Conservation (phyloP, 2,888 invertebrate genomes). For the Tineola bisselliella region DNA sequence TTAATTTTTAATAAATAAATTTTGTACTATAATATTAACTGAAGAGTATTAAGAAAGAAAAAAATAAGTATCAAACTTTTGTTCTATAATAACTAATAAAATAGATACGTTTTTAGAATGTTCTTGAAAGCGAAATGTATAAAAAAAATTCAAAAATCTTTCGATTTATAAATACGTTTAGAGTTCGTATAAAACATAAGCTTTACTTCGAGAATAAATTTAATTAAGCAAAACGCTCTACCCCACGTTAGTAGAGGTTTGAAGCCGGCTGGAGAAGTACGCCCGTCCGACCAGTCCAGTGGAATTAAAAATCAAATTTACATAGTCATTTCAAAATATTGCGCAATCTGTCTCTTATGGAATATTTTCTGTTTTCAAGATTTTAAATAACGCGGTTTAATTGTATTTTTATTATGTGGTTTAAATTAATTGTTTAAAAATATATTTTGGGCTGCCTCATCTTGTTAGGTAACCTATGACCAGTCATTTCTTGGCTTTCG, state of each 20-base stretch:
- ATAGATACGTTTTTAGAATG: no score
- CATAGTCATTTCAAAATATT: constrained; percentile 25
- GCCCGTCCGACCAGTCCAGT: constrained; percentile 14
- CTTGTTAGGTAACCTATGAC: background rate
- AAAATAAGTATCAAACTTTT: no score
- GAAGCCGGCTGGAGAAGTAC: constrained; percentile 29
- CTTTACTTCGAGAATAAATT: background rate
- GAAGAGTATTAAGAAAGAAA: no score
- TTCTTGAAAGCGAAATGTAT: no score
- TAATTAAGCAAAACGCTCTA: constrained; percentile 29
- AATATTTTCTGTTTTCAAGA: constrained; percentile 1
- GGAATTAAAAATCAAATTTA: constrained; percentile 18
- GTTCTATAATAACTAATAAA: no score
- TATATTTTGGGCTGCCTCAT: background rate
- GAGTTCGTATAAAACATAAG: no score
- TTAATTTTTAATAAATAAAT: no score
- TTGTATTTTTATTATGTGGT: background rate
- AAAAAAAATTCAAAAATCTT: no score
- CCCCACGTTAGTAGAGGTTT: constrained; percentile 42
- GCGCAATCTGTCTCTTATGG: constrained; percentile 16
- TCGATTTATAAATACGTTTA: no score
- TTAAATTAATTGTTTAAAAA: background rate
- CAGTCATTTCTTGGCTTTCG: no score
- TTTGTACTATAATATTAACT: no score
- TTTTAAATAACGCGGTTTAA: background rate